These are phyloP conservation scores for Athrips mouffetella DNA, from an alignment of 2,888 invertebrate genomes.

Conservation along the genomic window DNA sequence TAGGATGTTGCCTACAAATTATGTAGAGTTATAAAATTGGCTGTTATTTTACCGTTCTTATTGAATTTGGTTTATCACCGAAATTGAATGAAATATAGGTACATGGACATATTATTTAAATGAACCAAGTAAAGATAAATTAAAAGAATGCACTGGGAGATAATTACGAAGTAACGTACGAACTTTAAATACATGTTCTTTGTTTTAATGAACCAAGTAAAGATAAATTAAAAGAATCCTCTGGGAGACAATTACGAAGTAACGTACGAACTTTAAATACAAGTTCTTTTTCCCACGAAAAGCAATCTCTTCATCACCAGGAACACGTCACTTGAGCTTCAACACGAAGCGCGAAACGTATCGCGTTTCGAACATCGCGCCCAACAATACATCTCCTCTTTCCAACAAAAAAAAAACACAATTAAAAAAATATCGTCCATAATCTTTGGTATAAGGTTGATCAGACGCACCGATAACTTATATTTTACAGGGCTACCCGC, in stretches of 20 bases:
- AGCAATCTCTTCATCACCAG: not conserved
- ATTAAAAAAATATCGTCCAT: slow-evolving; percentile 45
- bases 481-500: slow-evolving; percentile 62
- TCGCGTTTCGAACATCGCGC: slow-evolving; percentile 40
- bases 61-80: not conserved
- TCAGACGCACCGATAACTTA: slow-evolving; percentile 68
- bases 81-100: too few relatives aligned
- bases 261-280: too few relatives aligned
- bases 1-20: not conserved
- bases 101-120: too few relatives aligned
- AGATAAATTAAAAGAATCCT: too few relatives aligned
- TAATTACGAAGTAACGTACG: too few relatives aligned
- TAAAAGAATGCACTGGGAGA: too few relatives aligned
- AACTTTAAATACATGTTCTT: too few relatives aligned
- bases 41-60: not conserved
- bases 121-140: too few relatives aligned
- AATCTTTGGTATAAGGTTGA: slow-evolving; percentile 58
- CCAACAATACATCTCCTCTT: slow-evolving; percentile 13
- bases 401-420: slow-evolving; percentile 34
- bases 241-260: too few relatives aligned
- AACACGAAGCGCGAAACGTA: slow-evolving; percentile 60
- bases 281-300: slow-evolving; percentile 1
- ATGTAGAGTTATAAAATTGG: not conserved
- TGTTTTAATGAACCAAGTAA: too few relatives aligned
- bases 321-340: slow-evolving; percentile 35